A percentile compares a stretch with the other conserved stretches of the same genome.
Conservation (phyloP, 2,113 vertebrate species). For the Pterocles burchelli region DNA sequence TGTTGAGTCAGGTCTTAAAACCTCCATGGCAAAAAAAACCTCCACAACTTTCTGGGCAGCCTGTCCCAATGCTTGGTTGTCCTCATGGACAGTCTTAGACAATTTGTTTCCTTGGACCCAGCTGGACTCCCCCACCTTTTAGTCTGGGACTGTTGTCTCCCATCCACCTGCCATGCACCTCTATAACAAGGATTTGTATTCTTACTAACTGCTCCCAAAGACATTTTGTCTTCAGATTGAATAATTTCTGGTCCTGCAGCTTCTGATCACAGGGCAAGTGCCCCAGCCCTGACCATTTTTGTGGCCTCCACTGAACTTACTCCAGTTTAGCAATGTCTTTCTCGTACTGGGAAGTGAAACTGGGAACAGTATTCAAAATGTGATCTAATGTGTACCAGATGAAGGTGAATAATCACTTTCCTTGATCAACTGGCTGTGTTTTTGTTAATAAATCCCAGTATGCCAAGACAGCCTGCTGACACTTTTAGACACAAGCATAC, state of each 20-base stretch:
- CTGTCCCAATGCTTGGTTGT: not conserved
- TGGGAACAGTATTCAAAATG: not conserved
- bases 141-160: not conserved
- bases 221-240: not conserved
- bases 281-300: not conserved
- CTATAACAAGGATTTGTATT: not conserved
- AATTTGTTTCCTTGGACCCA: not conserved
- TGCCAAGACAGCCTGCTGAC: not conserved
- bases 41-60: not conserved
- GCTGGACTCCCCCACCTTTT: not conserved
- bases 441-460: not conserved
- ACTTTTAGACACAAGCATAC: not conserved
- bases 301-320: not conserved
- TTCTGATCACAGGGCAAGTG: not conserved
- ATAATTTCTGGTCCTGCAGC: not conserved
- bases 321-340: not conserved
- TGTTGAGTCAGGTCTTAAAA: not conserved
- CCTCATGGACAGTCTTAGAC: too few species aligned
- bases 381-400: not conserved
- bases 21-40: not conserved
- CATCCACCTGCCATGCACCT: not conserved
- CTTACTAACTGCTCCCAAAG: not conserved
- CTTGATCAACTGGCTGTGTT: not conserved
- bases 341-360: not conserved
- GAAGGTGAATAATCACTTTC: not conserved